Percentiles rank a stretch among this genome's conserved stretches.
Evolutionary conservation across 2,797 vertebrate species (phyloP).

Genomic region (Hydrocynus forskahlii): DNA sequence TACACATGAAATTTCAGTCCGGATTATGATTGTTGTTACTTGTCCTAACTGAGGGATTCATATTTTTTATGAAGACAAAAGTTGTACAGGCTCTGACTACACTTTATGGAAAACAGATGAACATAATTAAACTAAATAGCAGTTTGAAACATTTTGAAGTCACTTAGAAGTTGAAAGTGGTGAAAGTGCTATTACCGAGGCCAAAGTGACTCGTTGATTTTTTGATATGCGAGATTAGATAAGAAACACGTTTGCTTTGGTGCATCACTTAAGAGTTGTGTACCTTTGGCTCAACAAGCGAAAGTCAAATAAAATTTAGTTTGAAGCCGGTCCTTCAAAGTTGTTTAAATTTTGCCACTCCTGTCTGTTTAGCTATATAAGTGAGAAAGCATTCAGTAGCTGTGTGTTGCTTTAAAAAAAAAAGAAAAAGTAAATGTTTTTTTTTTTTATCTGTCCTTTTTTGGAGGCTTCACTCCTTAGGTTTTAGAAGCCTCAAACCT

Average conservation of each 20-base stretch:
- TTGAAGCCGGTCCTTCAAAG: constrained; percentile 22
- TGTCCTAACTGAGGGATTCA: not conserved
- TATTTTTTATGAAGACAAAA: not conserved
- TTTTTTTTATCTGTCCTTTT: not conserved
- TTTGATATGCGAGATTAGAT: not conserved
- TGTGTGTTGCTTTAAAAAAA: not conserved
- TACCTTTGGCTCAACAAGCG: not conserved
- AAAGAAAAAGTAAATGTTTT: not conserved
- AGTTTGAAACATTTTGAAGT: not conserved
- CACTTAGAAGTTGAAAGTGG: not conserved
- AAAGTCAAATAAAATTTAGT: not conserved
- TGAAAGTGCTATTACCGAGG: not conserved
- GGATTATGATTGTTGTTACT: not conserved
- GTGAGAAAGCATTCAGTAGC: not conserved
- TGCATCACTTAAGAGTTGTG: not conserved
- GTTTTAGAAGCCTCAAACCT: not conserved
- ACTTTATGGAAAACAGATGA: not conserved
- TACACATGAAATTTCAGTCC: not conserved
- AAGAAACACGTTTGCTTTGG: not conserved
- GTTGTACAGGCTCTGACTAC: not conserved
- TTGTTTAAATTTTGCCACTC: not conserved
- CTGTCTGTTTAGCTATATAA: not conserved
- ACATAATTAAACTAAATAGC: not conserved
- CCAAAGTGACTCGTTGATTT: not conserved
- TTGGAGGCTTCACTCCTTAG: not conserved